These are phyloP conservation scores for Drosophila fuyamai DNA, from an alignment of 1,140 invertebrate species.

Conservation along the genomic window DNA sequence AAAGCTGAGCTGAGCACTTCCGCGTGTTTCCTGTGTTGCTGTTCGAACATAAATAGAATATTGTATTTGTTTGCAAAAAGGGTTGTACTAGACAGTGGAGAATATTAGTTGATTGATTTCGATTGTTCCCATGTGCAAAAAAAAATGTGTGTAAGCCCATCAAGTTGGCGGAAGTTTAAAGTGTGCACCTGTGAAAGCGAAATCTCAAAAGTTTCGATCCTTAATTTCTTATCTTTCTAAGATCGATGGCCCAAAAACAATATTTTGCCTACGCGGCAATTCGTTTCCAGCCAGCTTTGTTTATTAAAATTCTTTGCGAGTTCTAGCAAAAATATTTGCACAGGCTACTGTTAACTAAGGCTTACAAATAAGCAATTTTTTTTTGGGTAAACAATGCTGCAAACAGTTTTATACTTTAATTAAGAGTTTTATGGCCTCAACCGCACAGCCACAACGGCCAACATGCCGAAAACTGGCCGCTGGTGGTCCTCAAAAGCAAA, in stretches of 20 bases:
- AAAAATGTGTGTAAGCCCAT: neutral
- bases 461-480: conserved; percentile 49
- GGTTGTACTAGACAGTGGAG: conserved; percentile 50
- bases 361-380: conserved; percentile 19
- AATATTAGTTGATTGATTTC: conserved; percentile 27
- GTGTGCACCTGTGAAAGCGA: neutral
- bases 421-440: conserved; percentile 56
- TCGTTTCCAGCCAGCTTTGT: conserved; percentile 29
- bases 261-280: conserved; percentile 31
- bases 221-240: neutral
- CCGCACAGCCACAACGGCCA: conserved; percentile 21
- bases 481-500: conserved; percentile 58
- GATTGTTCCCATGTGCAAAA: conserved; percentile 36
- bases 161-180: too few relatives aligned
- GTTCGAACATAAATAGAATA: conserved; percentile 18
- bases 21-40: conserved; percentile 13
- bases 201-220: conserved; percentile 10
- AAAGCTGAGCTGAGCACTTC: conserved; percentile 9
- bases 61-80: conserved; percentile 42
- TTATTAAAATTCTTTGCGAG: conserved; percentile 23
- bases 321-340: conserved; percentile 61
- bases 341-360: conserved; percentile 62
- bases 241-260: neutral
- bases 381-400: conserved; percentile 54
- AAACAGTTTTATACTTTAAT: conserved; percentile 65